Evolutionary conservation across 2,888 invertebrate genomes (phyloP), one percentile per base, ranked within the genome.

Genomic region (Platycnemis pennipes): DNA sequence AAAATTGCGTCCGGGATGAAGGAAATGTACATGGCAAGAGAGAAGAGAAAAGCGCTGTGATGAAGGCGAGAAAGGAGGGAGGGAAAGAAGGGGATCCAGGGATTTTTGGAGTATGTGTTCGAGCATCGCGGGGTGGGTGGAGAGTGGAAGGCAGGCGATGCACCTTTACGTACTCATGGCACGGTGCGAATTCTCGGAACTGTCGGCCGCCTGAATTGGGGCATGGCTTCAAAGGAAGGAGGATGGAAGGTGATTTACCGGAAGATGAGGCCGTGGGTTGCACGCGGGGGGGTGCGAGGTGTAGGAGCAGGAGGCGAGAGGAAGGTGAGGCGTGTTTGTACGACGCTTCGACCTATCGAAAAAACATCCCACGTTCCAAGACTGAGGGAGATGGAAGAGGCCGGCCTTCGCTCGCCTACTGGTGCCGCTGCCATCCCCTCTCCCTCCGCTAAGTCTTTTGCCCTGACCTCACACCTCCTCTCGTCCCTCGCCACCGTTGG

Each of bases 381-480:
- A 56, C 91, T 56, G 37, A 37, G 89, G 89, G 44, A 56, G 53
- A 56, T 31, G 69, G 56, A 89, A n/a, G n/a, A 89, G 56, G 56
- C 22, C 46, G 45, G 45, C 45, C 88, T 45, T 7, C 88, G 37
- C 89, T 89, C 56, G 42, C 53, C 37, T 7, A 13, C 56, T 49
- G 31, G 46, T 89, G 26, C 37, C 53, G 45, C 46, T 26, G 7
- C 44, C 45, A 11, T 77, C 31, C 13, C 37, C 2, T 26, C 69
- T 77, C 37, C 69, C 69, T 77, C 37, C 69, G 3, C 69, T 31
- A 2, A 77, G 69, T 8, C 19, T 31, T 26, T 63, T 26, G 19
- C 11, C 69, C 31, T 26, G 31, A 7, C 63, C 69, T 26, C 69
- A 31, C 69, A 31, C 69, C 69, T 77, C 37, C 31, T 77, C 69